phyloP scores from a whole-genome alignment of 2,888 invertebrate genomes.

The Acrocyrtus sp. region DNA sequence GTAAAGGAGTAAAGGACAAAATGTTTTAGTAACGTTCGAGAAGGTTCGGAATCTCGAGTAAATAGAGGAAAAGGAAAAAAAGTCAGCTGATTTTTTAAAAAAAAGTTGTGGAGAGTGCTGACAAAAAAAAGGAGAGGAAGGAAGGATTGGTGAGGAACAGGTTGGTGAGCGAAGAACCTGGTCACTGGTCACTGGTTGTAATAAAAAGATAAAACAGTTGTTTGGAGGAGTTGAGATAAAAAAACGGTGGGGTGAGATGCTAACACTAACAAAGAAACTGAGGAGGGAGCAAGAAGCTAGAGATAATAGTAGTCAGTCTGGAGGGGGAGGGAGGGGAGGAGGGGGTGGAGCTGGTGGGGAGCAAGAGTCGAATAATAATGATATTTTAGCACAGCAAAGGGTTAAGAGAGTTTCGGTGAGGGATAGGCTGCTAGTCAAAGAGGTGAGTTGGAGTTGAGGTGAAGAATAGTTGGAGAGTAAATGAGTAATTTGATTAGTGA shows the following conservation, averaged over 20 bases:
- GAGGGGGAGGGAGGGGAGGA: neutral
- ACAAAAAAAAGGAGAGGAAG: no score
- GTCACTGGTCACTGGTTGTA: no score
- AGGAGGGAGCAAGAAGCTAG: conserved; percentile 44
- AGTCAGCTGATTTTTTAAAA: no score
- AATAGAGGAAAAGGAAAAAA: no score
- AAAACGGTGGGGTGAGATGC: conserved; percentile 33
- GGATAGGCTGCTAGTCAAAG: conserved; percentile 59
- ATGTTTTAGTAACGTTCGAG: no score
- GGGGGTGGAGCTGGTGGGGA: neutral
- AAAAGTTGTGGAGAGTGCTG: no score
- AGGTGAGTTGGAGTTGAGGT: conserved; percentile 42
- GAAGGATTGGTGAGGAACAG: no score
- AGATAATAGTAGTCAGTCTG: conserved; percentile 17
- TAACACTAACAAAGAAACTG: conserved; percentile 58
- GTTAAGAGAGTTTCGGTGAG: conserved; percentile 57
- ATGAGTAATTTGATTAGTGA: neutral
- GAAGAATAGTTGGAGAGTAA: neutral
- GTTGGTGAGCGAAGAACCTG: no score
- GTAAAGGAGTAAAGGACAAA: no score
- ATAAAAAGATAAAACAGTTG: no score
- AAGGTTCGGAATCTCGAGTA: no score
- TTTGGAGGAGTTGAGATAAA: neutral
- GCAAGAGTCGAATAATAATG: conserved; percentile 57
- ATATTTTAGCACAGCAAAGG: conserved; percentile 25